Conservation (phyloP, 2,113 vertebrate species). For the Monarcha castaneiventris region DNA sequence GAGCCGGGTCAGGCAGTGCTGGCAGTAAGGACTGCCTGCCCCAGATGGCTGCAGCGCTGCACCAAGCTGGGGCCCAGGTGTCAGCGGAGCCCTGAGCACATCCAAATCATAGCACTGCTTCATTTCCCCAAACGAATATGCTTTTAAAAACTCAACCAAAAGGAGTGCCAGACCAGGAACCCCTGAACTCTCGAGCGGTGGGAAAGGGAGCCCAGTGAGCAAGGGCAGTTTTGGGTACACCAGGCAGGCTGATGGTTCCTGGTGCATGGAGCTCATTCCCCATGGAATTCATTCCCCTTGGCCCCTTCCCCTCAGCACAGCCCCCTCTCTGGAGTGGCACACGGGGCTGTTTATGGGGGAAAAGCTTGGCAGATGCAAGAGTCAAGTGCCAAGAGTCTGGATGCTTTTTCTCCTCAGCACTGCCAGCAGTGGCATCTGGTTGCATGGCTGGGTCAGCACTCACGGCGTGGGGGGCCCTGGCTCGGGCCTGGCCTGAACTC, state of each 20-base stretch:
- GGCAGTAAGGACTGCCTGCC: conserved; percentile 17
- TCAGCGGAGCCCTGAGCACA: not conserved
- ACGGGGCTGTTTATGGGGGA: not conserved
- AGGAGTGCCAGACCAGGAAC: not conserved
- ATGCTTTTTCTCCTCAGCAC: not conserved
- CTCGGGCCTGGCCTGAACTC: not conserved
- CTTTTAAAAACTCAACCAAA: not conserved
- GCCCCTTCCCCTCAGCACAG: not conserved
- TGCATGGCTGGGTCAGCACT: not conserved
- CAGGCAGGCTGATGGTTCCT: not conserved
- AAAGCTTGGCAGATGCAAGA: conserved; percentile 54
- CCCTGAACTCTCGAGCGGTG: not conserved
- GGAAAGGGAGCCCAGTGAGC: not conserved
- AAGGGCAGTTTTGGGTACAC: rapidly evolving
- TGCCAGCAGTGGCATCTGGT: conserved; percentile 66
- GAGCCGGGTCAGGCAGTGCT: not conserved
- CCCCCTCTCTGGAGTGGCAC: not conserved
- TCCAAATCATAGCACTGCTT: not conserved
- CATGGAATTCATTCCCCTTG: not conserved
- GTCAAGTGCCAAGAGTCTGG: conserved; percentile 49
- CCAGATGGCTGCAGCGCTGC: conserved; percentile 41
- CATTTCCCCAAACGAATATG: not conserved
- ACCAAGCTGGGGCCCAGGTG: conserved; percentile 41
- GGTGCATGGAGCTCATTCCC: not conserved
- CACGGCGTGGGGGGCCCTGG: not conserved